Percentiles rank a stretch among this genome's conserved stretches.
These are phyloP conservation scores for Andricus grossulariae DNA, from an alignment of 1,140 invertebrate genomes.

Conservation along the genomic window DNA sequence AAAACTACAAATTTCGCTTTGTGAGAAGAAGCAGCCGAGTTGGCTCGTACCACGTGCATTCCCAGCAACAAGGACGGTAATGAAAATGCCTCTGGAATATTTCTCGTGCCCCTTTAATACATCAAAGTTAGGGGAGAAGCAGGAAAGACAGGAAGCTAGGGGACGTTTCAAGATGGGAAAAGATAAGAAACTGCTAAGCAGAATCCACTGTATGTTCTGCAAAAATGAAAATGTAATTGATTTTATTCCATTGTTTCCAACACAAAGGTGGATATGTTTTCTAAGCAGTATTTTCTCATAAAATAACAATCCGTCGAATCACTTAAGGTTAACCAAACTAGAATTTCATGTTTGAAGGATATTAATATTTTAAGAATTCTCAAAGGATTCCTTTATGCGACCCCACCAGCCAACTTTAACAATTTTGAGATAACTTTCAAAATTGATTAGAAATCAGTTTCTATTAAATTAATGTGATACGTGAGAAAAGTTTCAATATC, in stretches of 20 bases:
- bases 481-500: too few relatives aligned
- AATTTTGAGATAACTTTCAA: too few relatives aligned
- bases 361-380: too few relatives aligned
- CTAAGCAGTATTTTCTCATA: too few relatives aligned
- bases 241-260: background rate
- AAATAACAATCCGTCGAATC: too few relatives aligned
- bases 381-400: too few relatives aligned
- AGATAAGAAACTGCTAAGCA: conserved; percentile 29
- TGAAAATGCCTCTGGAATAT: conserved; percentile 51
- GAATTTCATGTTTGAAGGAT: too few relatives aligned
- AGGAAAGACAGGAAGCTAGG: conserved; percentile 24
- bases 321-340: too few relatives aligned
- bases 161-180: conserved; percentile 10
- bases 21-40: background rate
- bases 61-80: conserved; percentile 39
- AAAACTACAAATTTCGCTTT: conserved; percentile 13
- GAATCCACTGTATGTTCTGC: background rate
- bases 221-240: conserved; percentile 13
- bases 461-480: too few relatives aligned
- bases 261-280: background rate
- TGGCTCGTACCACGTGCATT: conserved; percentile 45
- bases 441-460: too few relatives aligned
- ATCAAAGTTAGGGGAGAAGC: conserved; percentile 33
- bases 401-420: too few relatives aligned
- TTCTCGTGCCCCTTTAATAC: conserved; percentile 48